These are phyloP conservation scores for Geodia barretti DNA, from an alignment of 37 sponge, comb jelly and placozoan species.

Conservation along the genomic window DNA sequence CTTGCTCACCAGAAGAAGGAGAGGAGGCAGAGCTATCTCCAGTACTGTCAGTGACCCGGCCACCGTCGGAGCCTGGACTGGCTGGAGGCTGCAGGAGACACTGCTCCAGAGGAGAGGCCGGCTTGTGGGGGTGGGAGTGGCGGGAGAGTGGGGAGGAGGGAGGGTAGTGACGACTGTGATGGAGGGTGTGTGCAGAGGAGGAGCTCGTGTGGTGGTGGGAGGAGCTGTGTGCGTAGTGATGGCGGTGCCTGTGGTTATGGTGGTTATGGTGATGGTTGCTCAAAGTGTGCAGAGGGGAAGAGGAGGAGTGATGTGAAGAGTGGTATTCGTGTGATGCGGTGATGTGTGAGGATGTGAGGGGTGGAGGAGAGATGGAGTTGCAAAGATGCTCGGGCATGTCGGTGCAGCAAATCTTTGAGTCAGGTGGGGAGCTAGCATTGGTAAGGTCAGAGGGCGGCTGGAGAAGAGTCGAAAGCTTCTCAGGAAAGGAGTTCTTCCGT, in stretches of 20 bases:
- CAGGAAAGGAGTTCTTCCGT: slow-evolving; percentile 19
- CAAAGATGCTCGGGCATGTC: too few relatives aligned
- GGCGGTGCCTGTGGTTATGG: slow-evolving; percentile 5
- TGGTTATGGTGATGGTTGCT: background rate
- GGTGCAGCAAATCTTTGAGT: background rate
- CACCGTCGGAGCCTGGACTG: background rate
- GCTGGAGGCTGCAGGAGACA: background rate
- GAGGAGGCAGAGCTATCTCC: background rate
- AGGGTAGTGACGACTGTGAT: background rate
- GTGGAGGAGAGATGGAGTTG: background rate
- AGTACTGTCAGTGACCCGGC: too few relatives aligned
- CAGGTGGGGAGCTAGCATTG: background rate
- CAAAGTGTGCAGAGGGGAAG: too few relatives aligned
- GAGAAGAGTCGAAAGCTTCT: slow-evolving; percentile 20
- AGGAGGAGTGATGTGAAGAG: background rate
- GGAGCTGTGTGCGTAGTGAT: background rate
- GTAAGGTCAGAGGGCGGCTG: background rate
- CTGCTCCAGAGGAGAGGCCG: background rate
- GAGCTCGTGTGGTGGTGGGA: background rate
- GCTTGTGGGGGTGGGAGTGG: background rate
- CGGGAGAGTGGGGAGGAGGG: background rate
- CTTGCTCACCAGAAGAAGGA: background rate
- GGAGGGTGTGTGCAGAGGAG: background rate
- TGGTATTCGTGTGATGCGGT: background rate
- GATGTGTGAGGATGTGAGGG: too few relatives aligned